These are phyloP conservation scores for Busseola fusca DNA, from an alignment of 2,888 invertebrate species.

Conservation along the genomic window DNA sequence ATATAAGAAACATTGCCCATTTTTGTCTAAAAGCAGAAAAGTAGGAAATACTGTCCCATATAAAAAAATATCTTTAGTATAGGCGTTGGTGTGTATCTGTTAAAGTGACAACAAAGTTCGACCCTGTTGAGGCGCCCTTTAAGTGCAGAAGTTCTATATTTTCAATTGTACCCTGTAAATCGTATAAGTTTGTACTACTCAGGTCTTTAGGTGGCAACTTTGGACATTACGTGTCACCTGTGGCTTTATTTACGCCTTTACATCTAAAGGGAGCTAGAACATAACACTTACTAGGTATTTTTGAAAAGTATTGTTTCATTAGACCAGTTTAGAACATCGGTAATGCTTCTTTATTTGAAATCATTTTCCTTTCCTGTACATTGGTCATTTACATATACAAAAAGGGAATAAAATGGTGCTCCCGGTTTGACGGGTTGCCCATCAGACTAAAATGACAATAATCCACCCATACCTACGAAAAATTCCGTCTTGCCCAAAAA, in stretches of 20 bases:
- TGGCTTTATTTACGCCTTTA: constrained; percentile 54
- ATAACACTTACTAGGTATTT: constrained; percentile 2
- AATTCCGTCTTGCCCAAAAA: background rate
- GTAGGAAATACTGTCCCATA: background rate
- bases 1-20: background rate
- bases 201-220: constrained; percentile 50
- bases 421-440: too few relatives aligned
- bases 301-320: background rate
- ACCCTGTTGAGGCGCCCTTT: constrained; percentile 16
- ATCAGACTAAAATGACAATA: background rate
- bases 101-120: constrained; percentile 34
- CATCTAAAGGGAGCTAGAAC: constrained; percentile 23
- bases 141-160: constrained; percentile 54
- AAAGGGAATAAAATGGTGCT: constrained; percentile 8
- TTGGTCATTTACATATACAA: background rate
- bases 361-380: background rate
- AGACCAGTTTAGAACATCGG: background rate
- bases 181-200: constrained; percentile 45
- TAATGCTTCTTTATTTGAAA: too few relatives aligned
- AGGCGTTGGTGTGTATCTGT: constrained; percentile 1
- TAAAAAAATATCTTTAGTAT: background rate
- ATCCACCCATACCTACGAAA: background rate
- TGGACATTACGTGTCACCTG: constrained; percentile 55
- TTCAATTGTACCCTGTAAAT: constrained; percentile 57
- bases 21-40: background rate